These are phyloP conservation scores for Kradibia gibbosae DNA, from an alignment of 1,140 invertebrate species.

Conservation along the genomic window DNA sequence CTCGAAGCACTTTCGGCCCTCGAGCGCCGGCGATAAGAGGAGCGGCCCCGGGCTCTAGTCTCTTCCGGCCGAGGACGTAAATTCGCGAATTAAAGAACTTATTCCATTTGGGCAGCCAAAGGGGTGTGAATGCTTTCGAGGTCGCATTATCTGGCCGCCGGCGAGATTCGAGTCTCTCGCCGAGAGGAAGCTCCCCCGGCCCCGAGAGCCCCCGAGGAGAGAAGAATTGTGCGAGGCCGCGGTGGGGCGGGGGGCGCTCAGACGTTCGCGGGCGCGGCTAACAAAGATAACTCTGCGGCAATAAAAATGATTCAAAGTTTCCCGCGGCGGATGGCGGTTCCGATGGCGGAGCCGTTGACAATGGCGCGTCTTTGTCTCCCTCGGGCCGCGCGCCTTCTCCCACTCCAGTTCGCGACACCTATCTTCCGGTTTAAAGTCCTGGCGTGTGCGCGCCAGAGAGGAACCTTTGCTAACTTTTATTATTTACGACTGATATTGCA, in stretches of 20 bases:
- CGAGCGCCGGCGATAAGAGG: slow-evolving; percentile 44
- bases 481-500: slow-evolving; percentile 75
- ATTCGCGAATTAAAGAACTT: slow-evolving; percentile 74
- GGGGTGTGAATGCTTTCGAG: slow-evolving; percentile 73
- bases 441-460: slow-evolving; percentile 65
- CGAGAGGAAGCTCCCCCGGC: slow-evolving; percentile 36
- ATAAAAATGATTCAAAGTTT: slow-evolving; percentile 75
- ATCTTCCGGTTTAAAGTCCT: slow-evolving; percentile 74
- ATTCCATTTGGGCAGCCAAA: slow-evolving; percentile 73
- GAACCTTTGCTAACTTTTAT: slow-evolving; percentile 74
- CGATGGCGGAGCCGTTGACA: slow-evolving; percentile 73
- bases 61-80: slow-evolving; percentile 60
- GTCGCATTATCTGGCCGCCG: slow-evolving; percentile 69
- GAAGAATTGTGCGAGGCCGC: slow-evolving; percentile 47
- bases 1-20: background rate
- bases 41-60: background rate
- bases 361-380: slow-evolving; percentile 73
- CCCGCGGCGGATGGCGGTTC: slow-evolving; percentile 73
- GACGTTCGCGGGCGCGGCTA: slow-evolving; percentile 72
- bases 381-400: slow-evolving; percentile 57
- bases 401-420: slow-evolving; percentile 71
- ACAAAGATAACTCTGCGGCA: slow-evolving; percentile 75
- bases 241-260: slow-evolving; percentile 62
- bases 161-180: slow-evolving; percentile 43
- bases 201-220: slow-evolving; percentile 45